These are phyloP conservation scores for Alligator sinensis DNA, from an alignment of 2,113 vertebrate genomes.

Conservation along the genomic window DNA sequence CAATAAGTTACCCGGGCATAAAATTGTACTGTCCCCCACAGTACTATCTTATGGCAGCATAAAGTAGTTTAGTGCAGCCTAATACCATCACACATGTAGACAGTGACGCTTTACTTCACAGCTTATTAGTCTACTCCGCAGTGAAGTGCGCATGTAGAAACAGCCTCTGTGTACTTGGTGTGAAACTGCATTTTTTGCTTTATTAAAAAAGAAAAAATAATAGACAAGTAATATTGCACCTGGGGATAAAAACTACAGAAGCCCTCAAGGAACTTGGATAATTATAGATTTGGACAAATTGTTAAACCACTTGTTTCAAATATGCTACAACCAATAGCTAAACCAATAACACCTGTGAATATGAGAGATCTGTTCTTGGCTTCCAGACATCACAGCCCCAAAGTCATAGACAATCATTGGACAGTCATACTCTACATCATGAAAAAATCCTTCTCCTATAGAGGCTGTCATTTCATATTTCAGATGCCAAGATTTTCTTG, in stretches of 20 bases:
- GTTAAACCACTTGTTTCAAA: constrained; percentile 63
- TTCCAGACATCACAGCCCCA: constrained; percentile 37
- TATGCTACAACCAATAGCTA: constrained; percentile 44
- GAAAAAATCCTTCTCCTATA: constrained; percentile 15
- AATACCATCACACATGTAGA: too few species aligned
- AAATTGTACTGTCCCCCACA: too few species aligned
- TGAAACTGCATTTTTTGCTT: constrained; percentile 35
- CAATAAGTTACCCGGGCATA: too few species aligned
- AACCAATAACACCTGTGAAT: constrained; percentile 33
- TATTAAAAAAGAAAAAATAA: neutral
- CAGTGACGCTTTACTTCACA: too few species aligned
- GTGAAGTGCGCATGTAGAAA: too few species aligned
- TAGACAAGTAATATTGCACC: constrained; percentile 17
- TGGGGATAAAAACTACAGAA: constrained; percentile 39
- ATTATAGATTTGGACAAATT: constrained; percentile 42
- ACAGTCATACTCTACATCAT: neutral
- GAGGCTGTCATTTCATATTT: constrained; percentile 27
- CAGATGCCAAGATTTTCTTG: constrained; percentile 54
- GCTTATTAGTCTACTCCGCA: too few species aligned
- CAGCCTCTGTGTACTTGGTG: neutral
- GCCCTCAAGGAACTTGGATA: constrained; percentile 41
- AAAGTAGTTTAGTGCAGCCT: too few species aligned
- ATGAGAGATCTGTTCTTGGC: constrained; percentile 15
- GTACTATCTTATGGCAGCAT: too few species aligned
- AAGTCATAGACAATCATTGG: constrained; percentile 25